A percentile compares a stretch with the other conserved stretches of the same genome.
phyloP scores from a whole-genome alignment of 2,888 invertebrate genomes.

The Megamerina dolium region DNA sequence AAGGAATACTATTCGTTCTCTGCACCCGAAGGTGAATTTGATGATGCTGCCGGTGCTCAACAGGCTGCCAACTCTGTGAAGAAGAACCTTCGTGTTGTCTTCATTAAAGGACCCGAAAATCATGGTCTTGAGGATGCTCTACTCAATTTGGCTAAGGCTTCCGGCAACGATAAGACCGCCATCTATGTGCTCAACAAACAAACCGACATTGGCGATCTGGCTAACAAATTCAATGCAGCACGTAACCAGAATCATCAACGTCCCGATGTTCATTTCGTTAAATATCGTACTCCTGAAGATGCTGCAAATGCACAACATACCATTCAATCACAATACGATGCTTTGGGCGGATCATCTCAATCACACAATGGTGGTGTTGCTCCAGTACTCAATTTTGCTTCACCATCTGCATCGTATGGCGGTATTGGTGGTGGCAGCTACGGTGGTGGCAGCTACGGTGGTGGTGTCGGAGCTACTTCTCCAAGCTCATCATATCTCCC shows the following conservation, averaged over 20 bases:
- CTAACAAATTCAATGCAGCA: conserved; percentile 32
- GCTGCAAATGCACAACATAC: too few relatives aligned
- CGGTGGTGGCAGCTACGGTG: too few relatives aligned
- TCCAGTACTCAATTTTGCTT: conserved; percentile 35
- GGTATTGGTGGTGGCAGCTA: background rate
- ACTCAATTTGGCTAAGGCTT: conserved; percentile 32
- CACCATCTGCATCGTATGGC: too few relatives aligned
- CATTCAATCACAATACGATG: conserved; percentile 38
- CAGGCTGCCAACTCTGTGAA: conserved; percentile 18
- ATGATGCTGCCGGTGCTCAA: conserved; percentile 28
- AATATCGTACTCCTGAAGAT: too few relatives aligned
- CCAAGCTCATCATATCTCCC: conserved; percentile 26
- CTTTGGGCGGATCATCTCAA: conserved; percentile 33
- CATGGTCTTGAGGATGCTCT: conserved; percentile 36
- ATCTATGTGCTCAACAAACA: conserved; percentile 29
- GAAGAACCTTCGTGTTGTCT: conserved; percentile 35
- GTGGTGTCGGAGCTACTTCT: too few relatives aligned
- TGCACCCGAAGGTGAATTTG: conserved; percentile 40
- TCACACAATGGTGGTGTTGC: conserved; percentile 34
- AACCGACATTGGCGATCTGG: conserved; percentile 32
- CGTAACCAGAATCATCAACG: conserved; percentile 29
- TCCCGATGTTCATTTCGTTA: too few relatives aligned
- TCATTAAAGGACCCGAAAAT: conserved; percentile 45
- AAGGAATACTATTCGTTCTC: conserved; percentile 42
- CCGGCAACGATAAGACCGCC: conserved; percentile 37